These are phyloP conservation scores for Cotesia glomerata DNA, from an alignment of 1,140 invertebrate species.

Conservation along the genomic window DNA sequence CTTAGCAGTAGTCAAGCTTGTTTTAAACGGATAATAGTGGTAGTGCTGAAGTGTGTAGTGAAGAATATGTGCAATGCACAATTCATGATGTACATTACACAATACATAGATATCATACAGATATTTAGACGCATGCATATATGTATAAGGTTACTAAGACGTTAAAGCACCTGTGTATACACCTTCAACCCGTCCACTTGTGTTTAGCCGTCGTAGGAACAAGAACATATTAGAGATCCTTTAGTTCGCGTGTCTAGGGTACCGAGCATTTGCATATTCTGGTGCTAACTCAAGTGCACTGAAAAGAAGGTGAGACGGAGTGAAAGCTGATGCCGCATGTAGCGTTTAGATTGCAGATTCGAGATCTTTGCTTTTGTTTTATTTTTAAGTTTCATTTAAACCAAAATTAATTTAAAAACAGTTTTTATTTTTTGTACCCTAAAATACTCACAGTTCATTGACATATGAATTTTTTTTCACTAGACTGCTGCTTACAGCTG, in stretches of 20 bases:
- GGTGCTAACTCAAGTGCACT: constrained; percentile 25
- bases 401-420: too few relatives aligned
- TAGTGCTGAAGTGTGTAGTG: neutral
- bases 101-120: neutral
- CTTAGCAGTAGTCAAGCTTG: neutral
- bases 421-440: too few relatives aligned
- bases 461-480: too few relatives aligned
- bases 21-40: neutral
- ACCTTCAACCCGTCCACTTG: constrained; percentile 2
- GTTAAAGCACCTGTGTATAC: constrained; percentile 5
- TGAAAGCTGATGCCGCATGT: constrained; percentile 24
- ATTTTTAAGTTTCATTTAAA: too few relatives aligned
- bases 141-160: neutral
- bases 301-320: constrained; percentile 16
- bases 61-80: neutral
- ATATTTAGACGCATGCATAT: neutral
- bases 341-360: neutral
- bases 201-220: constrained; percentile 3
- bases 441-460: too few relatives aligned
- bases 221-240: constrained; percentile 27
- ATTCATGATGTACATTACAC: neutral
- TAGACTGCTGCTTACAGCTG: too few relatives aligned
- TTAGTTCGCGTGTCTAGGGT: constrained; percentile 30
- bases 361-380: too few relatives aligned
- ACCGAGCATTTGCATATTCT: constrained; percentile 39